Evolutionary conservation across 92 coral and sea anemone genomes (phyloP).

Genomic region (Palythoa heliodiscus): DNA sequence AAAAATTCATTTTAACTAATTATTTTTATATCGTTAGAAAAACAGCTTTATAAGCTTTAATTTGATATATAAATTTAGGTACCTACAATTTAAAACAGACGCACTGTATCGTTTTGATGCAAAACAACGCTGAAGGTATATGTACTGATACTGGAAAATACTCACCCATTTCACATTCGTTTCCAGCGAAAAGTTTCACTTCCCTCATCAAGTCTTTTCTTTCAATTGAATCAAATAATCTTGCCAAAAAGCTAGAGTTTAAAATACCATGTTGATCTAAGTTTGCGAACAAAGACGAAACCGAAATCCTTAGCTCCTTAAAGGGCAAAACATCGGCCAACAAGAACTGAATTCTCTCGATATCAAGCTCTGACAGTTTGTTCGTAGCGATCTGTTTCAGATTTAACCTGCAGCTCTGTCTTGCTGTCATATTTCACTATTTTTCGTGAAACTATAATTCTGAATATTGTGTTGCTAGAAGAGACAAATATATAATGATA

Average conservation of each 20-base stretch:
- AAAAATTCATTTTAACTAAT: no score
- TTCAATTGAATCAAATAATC: background rate
- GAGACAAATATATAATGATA: no score
- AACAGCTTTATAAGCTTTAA: no score
- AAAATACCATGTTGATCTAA: constrained; percentile 21
- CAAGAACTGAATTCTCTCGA: constrained; percentile 29
- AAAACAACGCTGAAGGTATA: no score
- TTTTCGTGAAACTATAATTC: no score
- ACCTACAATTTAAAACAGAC: no score
- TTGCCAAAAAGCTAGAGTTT: background rate
- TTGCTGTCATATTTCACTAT: background rate
- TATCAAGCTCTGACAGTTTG: background rate
- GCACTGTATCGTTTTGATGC: no score
- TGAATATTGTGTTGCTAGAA: no score
- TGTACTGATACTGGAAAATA: background rate
- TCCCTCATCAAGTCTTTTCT: constrained; percentile 10
- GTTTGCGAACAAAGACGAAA: constrained; percentile 2
- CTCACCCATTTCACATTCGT: constrained; percentile 11
- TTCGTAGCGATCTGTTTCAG: background rate
- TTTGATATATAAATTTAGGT: no score
- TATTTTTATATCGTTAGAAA: no score
- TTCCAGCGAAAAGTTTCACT: background rate
- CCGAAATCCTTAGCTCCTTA: background rate
- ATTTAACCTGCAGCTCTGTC: background rate
- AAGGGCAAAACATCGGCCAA: constrained; percentile 11